Percentiles rank a stretch among this genome's conserved stretches.
Conservation (phyloP, 2,888 invertebrate genomes). For the Cactoblastis cactorum region DNA sequence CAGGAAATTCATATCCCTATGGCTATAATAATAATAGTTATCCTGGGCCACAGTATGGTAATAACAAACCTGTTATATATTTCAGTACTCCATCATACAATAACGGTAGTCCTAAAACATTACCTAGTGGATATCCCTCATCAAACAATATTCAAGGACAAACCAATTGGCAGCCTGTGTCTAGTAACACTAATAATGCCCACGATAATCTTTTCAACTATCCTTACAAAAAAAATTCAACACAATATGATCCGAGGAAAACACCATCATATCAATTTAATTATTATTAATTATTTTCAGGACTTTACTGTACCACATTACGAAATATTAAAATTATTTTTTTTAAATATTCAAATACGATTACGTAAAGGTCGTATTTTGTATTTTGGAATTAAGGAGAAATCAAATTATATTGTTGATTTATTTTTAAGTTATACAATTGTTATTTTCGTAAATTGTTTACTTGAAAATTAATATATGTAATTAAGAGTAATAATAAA, state of each 20-base stretch:
- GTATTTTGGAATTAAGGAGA: too few species aligned
- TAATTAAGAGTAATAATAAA: too few species aligned
- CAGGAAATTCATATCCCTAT: background rate
- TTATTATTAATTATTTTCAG: background rate
- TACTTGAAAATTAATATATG: too few species aligned
- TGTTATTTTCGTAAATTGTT: background rate
- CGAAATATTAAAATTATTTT: too few species aligned
- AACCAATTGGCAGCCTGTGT: constrained; percentile 1
- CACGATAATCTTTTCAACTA: constrained; percentile 6
- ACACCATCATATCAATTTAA: constrained; percentile 2
- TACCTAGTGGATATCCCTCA: background rate
- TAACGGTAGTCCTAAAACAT: background rate
- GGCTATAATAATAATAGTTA: background rate
- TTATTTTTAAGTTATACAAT: background rate
- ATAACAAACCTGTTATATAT: background rate
- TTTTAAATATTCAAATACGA: too few species aligned
- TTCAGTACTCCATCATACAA: background rate
- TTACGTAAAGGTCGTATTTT: too few species aligned
- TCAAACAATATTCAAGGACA: background rate
- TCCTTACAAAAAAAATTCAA: constrained; percentile 1
- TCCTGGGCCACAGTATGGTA: background rate
- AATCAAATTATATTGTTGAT: too few species aligned
- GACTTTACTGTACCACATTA: too few species aligned
- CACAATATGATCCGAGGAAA: constrained; percentile 6
- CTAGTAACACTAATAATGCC: background rate